phyloP scores from a whole-genome alignment of 2,797 vertebrate species.

The Molossus alvarezi region DNA sequence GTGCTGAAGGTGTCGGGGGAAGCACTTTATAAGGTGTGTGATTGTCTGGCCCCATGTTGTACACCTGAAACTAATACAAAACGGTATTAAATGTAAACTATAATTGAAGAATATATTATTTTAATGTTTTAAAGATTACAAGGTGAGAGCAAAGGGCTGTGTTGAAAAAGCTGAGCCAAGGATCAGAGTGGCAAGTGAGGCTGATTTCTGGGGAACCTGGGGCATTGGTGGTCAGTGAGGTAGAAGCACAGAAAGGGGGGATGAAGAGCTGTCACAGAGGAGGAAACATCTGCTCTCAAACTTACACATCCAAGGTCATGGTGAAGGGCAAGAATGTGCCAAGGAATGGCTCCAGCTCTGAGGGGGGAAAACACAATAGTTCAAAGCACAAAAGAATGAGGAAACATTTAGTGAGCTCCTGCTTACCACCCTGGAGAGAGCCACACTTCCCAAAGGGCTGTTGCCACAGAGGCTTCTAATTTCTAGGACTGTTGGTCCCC shows the following conservation, averaged over 20 bases:
- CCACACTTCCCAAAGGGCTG: neutral
- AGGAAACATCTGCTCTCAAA: neutral
- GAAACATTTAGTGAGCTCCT: neutral
- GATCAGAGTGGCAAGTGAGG: neutral
- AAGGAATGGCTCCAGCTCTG: neutral
- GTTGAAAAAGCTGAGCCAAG: neutral
- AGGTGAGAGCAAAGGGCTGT: too few species aligned
- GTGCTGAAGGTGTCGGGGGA: neutral
- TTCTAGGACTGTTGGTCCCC: neutral
- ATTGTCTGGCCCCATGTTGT: neutral
- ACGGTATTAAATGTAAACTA: neutral
- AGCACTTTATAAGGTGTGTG: neutral
- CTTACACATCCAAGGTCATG: neutral
- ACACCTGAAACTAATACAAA: neutral
- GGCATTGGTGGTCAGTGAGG: too few species aligned
- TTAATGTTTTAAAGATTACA: neutral
- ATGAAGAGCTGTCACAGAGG: neutral
- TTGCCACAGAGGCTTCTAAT: neutral
- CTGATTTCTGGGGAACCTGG: too few species aligned
- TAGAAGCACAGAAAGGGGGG: neutral
- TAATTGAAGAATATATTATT: neutral
- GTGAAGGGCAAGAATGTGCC: neutral
- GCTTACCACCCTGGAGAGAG: neutral
- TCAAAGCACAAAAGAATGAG: neutral
- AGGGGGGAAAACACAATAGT: neutral